Base-by-base conservation (phyloP, 2,113 vertebrate genomes). In the Phalacrocorax aristotelis region DNA sequence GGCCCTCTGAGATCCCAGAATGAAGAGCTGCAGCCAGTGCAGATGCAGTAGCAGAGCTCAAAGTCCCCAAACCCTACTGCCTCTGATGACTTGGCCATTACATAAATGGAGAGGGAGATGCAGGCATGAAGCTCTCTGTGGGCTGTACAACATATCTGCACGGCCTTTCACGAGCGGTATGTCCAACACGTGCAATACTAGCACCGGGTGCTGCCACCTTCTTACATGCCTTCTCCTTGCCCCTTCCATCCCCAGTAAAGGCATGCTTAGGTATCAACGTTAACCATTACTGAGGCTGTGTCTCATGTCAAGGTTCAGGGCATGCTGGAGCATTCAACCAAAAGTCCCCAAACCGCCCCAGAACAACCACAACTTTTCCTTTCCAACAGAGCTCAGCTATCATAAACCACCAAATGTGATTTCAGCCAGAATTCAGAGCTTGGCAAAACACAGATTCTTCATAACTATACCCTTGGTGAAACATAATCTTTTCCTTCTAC, bases 381-480 rank as follows among this genome's bases (percentile, higher is more conserved):
- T 93, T 68, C 34, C 70, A 74, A 32, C 15, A 65, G 12, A 92
- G 48, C 26, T 82, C 90, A 87, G 52, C 16, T 83, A 36, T 76
- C 48, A 66, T 30, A 91, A 95, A 82, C 82, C 78, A 90, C 58
- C 13, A 68, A 88, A 80, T 52, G 80, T 6, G 1, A 52, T 42
- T 93, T 84, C 57, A 81, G 61, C 11, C 32, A 94, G 34, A 92
- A 87, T 51, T 79, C 5, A 83, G 86, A 87, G 36, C 46, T 49
- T 84, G 70, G 74, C 48, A 93, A 91, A 95, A 94, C 46, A 26
- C 25, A 89, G 36, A 36, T 46, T 75, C 44, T 72, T 87, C 27
- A 3, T 40, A 92, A 90, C 18, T 72, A 76, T 62, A 66, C 23
- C 55, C 25, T 74, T 85, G 44, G 26, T 91, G 68, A 95, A 91